Conservation (phyloP, 2,113 vertebrate species). For the Silurus asotus region DNA sequence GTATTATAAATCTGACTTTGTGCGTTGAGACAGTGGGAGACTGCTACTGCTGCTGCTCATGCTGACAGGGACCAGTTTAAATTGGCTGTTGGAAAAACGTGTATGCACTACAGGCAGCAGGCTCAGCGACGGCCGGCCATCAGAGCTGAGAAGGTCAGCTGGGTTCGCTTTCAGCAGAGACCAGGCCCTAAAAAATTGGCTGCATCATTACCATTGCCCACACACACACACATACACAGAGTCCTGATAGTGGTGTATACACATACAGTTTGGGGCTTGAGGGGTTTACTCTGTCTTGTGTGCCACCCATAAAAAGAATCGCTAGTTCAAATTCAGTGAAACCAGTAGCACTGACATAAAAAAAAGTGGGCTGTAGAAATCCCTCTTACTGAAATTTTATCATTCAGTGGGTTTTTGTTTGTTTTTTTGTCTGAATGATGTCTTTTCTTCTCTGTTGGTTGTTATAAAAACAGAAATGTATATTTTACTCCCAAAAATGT, state of each 20-base stretch:
- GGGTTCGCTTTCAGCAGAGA: conserved; percentile 36
- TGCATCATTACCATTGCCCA: conserved; percentile 49
- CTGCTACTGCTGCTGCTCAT: conserved; percentile 16
- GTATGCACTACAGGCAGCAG: conserved; percentile 4
- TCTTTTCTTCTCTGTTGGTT: not conserved
- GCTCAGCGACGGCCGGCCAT: conserved; percentile 23
- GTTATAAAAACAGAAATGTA: not conserved
- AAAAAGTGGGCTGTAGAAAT: not conserved
- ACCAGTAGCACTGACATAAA: not conserved
- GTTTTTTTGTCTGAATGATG: not conserved
- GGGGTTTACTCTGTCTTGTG: conserved; percentile 18
- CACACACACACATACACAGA: conserved; percentile 8
- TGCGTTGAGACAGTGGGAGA: conserved; percentile 35
- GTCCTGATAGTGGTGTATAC: not conserved
- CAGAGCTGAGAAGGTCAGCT: conserved; percentile 38
- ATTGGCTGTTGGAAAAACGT: conserved; percentile 51
- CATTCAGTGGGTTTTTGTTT: not conserved
- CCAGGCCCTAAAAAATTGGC: conserved; percentile 31
- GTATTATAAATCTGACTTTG: conserved; percentile 29
- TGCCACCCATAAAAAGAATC: not conserved
- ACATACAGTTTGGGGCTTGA: too few relatives aligned
- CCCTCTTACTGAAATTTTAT: not conserved
- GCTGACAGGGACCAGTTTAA: conserved; percentile 53
- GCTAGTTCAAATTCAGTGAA: not conserved
- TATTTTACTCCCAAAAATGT: not conserved